phyloP scores from a whole-genome alignment of 1,140 invertebrate species.

The Drosophila nigromelanica region DNA sequence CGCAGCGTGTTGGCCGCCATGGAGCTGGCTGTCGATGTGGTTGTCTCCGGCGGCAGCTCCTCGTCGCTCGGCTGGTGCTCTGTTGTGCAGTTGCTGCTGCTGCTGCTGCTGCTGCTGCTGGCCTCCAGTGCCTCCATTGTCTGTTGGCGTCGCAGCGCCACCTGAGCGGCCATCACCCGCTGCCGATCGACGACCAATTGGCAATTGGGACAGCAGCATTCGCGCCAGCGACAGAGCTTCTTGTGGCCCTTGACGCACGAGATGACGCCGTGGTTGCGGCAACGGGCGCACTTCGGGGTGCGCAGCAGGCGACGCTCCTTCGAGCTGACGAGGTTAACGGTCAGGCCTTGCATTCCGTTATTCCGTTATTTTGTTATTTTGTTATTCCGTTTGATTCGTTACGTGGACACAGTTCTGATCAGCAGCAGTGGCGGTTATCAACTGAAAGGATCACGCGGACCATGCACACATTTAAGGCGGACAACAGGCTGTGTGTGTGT shows the following conservation, averaged over 20 bases:
- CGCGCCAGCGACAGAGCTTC: slow-evolving; percentile 90
- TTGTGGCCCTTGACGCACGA: slow-evolving; percentile 95
- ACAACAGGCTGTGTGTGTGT: too few relatives aligned
- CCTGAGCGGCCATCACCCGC: slow-evolving; percentile 95
- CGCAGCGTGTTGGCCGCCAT: slow-evolving; percentile 37
- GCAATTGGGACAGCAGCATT: slow-evolving; percentile 93
- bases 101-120: slow-evolving; percentile 26
- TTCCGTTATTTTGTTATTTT: neutral
- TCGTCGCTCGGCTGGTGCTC: slow-evolving; percentile 11
- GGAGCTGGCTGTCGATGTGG: neutral
- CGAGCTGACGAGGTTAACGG: slow-evolving; percentile 1
- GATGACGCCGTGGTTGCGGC: slow-evolving; percentile 94
- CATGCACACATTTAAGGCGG: slow-evolving; percentile 45
- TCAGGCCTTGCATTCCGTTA: slow-evolving; percentile 10
- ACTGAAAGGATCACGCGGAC: slow-evolving; percentile 59
- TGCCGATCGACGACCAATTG: slow-evolving; percentile 94
- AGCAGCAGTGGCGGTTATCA: slow-evolving; percentile 23
- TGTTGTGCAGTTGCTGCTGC: neutral
- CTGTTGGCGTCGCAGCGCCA: slow-evolving; percentile 88
- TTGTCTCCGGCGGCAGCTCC: slow-evolving; percentile 36
- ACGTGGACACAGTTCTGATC: slow-evolving; percentile 15
- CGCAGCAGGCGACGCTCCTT: slow-evolving; percentile 84
- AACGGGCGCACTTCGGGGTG: slow-evolving; percentile 94
- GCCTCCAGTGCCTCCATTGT: slow-evolving; percentile 84
- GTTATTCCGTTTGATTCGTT: neutral